Percentiles rank a stretch among this genome's conserved stretches.
phyloP scores from a whole-genome alignment of 2,113 vertebrate species.

The Gorsachius goisagi region DNA sequence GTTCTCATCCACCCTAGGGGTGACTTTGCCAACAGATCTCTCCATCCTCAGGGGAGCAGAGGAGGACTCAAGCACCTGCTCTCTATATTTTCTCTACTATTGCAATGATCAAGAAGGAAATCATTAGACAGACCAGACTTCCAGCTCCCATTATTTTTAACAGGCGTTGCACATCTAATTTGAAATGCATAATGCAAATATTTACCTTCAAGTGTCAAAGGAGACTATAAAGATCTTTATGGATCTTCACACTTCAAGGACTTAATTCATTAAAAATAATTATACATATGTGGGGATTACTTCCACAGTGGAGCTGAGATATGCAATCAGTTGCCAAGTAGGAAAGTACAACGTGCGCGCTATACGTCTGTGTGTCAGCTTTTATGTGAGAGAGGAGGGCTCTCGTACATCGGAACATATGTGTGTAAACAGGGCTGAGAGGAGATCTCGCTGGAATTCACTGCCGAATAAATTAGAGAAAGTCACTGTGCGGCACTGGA shows the following conservation, averaged over 20 bases:
- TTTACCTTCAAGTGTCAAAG: slow-evolving; percentile 66
- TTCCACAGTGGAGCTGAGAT: slow-evolving; percentile 6
- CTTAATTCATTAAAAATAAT: slow-evolving; percentile 69
- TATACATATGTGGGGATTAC: slow-evolving; percentile 52
- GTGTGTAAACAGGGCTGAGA: slow-evolving; percentile 31
- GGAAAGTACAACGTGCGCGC: not conserved
- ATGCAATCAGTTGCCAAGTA: slow-evolving; percentile 26
- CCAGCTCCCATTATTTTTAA: slow-evolving; percentile 59
- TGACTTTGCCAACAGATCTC: not conserved
- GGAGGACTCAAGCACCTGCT: slow-evolving; percentile 13
- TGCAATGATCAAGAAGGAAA: slow-evolving; percentile 18
- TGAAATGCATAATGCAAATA: slow-evolving; percentile 64
- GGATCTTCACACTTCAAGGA: slow-evolving; percentile 66
- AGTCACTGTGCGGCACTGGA: not conserved
- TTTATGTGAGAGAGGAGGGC: slow-evolving; percentile 24
- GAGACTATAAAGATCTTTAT: slow-evolving; percentile 65
- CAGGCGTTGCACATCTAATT: slow-evolving; percentile 50
- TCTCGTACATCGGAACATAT: not conserved
- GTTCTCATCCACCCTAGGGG: not conserved
- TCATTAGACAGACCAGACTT: slow-evolving; percentile 49
- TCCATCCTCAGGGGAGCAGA: not conserved
- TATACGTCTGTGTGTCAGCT: slow-evolving; percentile 20
- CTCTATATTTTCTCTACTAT: not conserved
- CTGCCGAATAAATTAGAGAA: slow-evolving; percentile 19
- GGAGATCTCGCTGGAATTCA: not conserved